These are phyloP conservation scores for Pharmacophagus antenor DNA, from an alignment of 2,888 invertebrate genomes.

Conservation along the genomic window DNA sequence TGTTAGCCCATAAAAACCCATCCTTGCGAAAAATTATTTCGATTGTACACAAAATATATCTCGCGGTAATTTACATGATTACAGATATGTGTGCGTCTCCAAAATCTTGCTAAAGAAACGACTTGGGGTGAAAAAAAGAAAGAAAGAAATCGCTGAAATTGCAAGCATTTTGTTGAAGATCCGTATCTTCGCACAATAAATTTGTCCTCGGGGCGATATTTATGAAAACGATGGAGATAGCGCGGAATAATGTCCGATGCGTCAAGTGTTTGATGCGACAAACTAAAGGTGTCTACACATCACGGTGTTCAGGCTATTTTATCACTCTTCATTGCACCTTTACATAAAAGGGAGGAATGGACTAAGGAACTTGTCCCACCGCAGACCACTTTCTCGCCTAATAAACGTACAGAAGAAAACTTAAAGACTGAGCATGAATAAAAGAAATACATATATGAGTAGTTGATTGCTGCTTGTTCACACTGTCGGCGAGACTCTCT, in stretches of 20 bases:
- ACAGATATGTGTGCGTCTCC: constrained; percentile 9
- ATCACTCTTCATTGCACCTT: too few species aligned
- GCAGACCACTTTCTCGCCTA: too few species aligned
- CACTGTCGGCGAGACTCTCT: too few species aligned
- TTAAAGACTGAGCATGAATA: too few species aligned
- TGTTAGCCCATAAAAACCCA: too few species aligned
- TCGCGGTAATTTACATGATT: background rate
- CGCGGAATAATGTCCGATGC: constrained; percentile 36
- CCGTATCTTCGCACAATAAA: constrained; percentile 58
- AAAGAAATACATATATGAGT: too few species aligned
- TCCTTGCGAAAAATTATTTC: too few species aligned
- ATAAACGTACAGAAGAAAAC: too few species aligned
- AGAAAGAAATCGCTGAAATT: constrained; percentile 56
- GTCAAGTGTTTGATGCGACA: constrained; percentile 42
- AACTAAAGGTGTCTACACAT: constrained; percentile 23
- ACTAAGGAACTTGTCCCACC: too few species aligned
- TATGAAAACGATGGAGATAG: constrained; percentile 57
- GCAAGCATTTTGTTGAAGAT: constrained; percentile 67
- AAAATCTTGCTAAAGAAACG: constrained; percentile 3
- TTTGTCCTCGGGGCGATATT: constrained; percentile 56
- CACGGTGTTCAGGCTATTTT: background rate
- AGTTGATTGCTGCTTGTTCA: too few species aligned
- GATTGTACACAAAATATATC: background rate
- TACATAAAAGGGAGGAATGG: too few species aligned
- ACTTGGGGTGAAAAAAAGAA: too few species aligned